Percentiles rank a stretch among this genome's conserved stretches.
phyloP scores from a whole-genome alignment of 2,797 vertebrate species.

The Enteromius anoplus region DNA sequence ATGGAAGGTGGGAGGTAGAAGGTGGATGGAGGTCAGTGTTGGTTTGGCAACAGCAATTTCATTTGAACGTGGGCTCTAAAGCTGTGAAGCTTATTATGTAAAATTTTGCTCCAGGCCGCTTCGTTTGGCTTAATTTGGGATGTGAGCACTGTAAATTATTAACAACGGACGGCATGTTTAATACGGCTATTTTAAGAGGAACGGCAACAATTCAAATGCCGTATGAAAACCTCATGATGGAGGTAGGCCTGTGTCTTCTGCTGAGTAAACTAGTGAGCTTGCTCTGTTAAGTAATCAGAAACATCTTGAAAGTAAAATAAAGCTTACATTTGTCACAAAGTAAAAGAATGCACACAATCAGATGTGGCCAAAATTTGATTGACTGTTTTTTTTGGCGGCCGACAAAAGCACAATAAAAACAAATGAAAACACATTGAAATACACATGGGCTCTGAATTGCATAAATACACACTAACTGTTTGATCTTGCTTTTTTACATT shows the following conservation, averaged over 20 bases:
- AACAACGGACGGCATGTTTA: slow-evolving; percentile 18
- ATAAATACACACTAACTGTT: slow-evolving; percentile 13
- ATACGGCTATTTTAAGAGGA: background rate
- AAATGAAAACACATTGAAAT: background rate
- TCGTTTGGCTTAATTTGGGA: slow-evolving; percentile 44
- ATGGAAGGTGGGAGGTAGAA: slow-evolving; percentile 31
- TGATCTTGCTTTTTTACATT: slow-evolving; percentile 24
- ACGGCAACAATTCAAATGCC: slow-evolving; percentile 44
- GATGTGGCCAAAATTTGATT: background rate
- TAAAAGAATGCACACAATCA: background rate
- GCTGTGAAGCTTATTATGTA: slow-evolving; percentile 37
- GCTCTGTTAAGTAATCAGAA: background rate
- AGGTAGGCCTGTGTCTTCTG: background rate
- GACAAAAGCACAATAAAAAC: background rate
- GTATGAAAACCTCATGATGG: slow-evolving; percentile 61
- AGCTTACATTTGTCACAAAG: background rate
- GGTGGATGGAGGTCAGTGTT: slow-evolving; percentile 15
- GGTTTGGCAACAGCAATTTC: slow-evolving; percentile 50
- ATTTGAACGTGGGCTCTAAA: slow-evolving; percentile 42
- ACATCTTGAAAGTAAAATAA: background rate
- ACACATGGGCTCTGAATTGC: background rate
- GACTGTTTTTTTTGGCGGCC: background rate
- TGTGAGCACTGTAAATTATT: slow-evolving; percentile 54
- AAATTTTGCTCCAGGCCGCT: slow-evolving; percentile 21
- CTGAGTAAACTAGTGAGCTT: background rate